Conservation (phyloP, 2,113 vertebrate genomes). For the Gavia stellata region DNA sequence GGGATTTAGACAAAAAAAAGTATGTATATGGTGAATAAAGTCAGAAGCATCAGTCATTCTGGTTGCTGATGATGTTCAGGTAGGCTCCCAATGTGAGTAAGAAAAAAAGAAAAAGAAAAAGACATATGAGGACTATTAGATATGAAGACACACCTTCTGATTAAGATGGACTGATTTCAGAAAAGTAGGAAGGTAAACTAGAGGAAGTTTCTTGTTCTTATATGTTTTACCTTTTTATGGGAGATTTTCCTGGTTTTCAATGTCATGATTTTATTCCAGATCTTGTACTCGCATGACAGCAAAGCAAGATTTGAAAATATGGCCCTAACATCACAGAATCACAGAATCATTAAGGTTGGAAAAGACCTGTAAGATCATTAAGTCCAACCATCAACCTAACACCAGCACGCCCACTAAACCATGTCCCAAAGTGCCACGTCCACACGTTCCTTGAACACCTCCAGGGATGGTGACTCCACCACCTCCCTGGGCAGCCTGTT, state of each 20-base stretch:
- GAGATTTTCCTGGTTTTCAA: not conserved
- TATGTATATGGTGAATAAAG: not conserved
- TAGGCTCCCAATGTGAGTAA: not conserved
- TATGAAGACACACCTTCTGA: not conserved
- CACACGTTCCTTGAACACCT: no score
- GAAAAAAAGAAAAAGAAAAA: not conserved
- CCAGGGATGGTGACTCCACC: no score
- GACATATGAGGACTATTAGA: not conserved
- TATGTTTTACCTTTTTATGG: not conserved
- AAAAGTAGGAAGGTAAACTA: not conserved
- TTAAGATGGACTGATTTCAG: not conserved
- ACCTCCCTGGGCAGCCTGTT: no score
- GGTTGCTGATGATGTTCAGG: not conserved
- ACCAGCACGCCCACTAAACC: no score
- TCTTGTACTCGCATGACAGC: not conserved
- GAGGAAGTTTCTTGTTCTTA: not conserved
- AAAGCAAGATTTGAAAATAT: not conserved
- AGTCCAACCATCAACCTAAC: no score
- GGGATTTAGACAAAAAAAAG: not conserved
- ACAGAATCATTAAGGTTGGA: no score
- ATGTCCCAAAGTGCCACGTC: no score
- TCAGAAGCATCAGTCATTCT: not conserved
- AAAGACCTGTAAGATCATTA: no score
- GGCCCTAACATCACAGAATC: not conserved
- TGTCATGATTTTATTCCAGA: not conserved